Percentiles rank a stretch among this genome's conserved stretches.
Conservation (phyloP, 2,888 invertebrate species). For the Macrosoma leucophasiata region DNA sequence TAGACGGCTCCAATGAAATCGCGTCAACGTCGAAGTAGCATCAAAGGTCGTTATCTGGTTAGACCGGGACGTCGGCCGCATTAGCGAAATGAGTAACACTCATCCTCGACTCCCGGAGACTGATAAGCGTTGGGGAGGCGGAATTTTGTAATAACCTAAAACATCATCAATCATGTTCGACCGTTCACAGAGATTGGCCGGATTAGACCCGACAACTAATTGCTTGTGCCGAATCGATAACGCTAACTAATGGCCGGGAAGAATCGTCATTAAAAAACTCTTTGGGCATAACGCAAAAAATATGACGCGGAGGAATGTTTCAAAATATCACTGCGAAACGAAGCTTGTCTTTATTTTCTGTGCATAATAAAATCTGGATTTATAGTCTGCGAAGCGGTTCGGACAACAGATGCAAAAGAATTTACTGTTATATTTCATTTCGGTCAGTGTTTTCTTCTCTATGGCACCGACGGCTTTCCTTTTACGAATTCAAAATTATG, state of each 20-base stretch:
- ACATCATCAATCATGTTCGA: constrained; percentile 64
- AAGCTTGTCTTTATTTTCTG: no score
- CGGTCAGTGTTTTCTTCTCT: no score
- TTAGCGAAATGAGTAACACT: constrained; percentile 48
- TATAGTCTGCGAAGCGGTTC: no score
- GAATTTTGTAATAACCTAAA: constrained; percentile 45
- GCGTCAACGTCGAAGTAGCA: constrained; percentile 30
- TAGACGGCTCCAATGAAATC: constrained; percentile 28
- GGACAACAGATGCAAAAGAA: no score
- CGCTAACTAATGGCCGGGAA: constrained; percentile 50
- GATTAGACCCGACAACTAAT: constrained; percentile 51
- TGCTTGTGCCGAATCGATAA: constrained; percentile 53
- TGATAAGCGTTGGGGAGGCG: constrained; percentile 31
- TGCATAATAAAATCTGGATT: no score
- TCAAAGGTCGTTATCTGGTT: constrained; percentile 46
- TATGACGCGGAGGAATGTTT: no score
- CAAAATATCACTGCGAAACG: no score
- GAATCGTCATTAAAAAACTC: constrained; percentile 51
- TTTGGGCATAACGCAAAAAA: constrained; percentile 31
- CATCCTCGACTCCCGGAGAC: constrained; percentile 32
- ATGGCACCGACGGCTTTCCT: no score
- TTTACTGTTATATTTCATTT: no score
- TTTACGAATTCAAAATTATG: constrained; percentile 36
- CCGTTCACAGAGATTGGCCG: constrained; percentile 32
- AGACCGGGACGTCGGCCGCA: constrained; percentile 44